Base-by-base conservation (phyloP, 1,140 invertebrate genomes). In the Macrosteles quadrilineatus region DNA sequence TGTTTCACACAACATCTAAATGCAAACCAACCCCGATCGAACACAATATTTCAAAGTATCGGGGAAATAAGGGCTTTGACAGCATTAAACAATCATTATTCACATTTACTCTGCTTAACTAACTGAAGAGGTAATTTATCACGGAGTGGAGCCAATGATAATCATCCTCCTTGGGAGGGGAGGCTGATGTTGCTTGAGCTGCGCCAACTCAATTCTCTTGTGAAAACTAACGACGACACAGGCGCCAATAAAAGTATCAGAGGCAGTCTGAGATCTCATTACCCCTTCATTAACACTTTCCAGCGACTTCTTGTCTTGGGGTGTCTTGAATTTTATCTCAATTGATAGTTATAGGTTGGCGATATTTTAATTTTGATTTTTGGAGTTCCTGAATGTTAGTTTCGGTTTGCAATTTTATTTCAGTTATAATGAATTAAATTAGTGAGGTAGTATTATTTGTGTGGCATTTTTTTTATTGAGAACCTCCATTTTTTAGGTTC, bases 171-270 rank as follows among this genome's bases (percentile, higher is more conserved):
- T 59, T 14, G 2, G 47, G 23, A 23, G 55, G 55, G 55, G 55
- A 30, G 55, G 55, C 55, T 59, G 55, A 59, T 59, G 55, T 59
- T 21, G 55, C 55, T 2, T 27, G 55, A 59, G 55, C 25, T 3
- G 2, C 55, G 55, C 55, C 55, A 59, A 59, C 21, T 59, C 55
- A 59, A 59, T 59, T 59, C 55, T 59, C 55, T 23, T 6, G 55
- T 23, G 55, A 59, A 23, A 59, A 59, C 55, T 59, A 59, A 59
- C 23, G 55, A 29, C 4, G 25, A 59, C 21, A 59, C 23, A 59
- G 55, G 55, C 55, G 55, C 55, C 55, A 59, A 59, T 59, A 59
- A 59, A 59, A 59, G 55, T 29, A 59, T 59, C 55, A 6, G 9
- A 59, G 55, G 23, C 6, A 14, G n/a, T n/a, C n/a, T n/a, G n/a